Evolutionary conservation across 2,797 vertebrate genomes (phyloP).

Genomic region (Eleutherodactylus coqui): DNA sequence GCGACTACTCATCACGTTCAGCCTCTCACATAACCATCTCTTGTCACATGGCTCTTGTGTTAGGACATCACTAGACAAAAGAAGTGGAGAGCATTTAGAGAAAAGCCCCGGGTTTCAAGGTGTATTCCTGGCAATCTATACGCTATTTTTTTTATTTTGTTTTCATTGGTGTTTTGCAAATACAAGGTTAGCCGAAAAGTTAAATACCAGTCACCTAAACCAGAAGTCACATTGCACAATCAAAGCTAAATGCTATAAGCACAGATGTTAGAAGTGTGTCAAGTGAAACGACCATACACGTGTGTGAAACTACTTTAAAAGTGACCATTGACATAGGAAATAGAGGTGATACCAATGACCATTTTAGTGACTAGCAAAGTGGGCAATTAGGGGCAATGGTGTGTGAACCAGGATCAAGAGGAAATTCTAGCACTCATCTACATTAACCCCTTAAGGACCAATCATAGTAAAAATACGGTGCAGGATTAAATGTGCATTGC

Average conservation of each 20-base stretch:
- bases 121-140: background rate
- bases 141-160: background rate
- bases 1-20: slow-evolving; percentile 9
- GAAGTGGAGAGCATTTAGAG: background rate
- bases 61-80: slow-evolving; percentile 19
- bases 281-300: too few species aligned
- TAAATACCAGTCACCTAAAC: background rate
- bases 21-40: slow-evolving; percentile 11
- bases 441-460: too few species aligned
- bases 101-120: background rate
- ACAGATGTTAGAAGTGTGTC: background rate
- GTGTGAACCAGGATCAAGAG: too few species aligned
- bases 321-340: too few species aligned
- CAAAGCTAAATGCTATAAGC: background rate
- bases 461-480: too few species aligned
- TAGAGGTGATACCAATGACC: too few species aligned
- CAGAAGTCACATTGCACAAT: background rate
- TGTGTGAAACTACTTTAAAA: too few species aligned
- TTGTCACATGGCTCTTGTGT: slow-evolving; percentile 18
- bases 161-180: slow-evolving; percentile 1
- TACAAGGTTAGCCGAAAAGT: background rate
- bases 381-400: too few species aligned
- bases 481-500: too few species aligned
- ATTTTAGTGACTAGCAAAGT: background rate
- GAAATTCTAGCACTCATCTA: too few species aligned